Percentiles rank a stretch among this genome's conserved stretches.
Conservation (phyloP, 1,140 invertebrate genomes). For the Drosophila orena region DNA sequence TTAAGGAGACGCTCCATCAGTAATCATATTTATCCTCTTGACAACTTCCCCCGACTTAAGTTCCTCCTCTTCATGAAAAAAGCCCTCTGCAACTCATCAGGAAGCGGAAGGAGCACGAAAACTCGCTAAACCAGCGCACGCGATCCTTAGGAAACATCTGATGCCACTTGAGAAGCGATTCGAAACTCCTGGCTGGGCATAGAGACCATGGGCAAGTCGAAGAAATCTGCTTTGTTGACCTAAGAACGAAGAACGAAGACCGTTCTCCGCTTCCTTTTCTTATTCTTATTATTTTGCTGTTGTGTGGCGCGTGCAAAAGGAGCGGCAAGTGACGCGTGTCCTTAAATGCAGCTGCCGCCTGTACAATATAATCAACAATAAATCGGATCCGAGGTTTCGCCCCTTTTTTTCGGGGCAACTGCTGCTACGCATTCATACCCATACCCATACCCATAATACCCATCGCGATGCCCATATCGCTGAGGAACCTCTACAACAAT, state of each 20-base stretch:
- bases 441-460: not conserved
- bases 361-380: conserved; percentile 31
- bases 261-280: not conserved
- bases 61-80: not conserved
- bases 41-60: not conserved
- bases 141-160: conserved; percentile 67
- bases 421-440: conserved; percentile 20
- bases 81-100: conserved; percentile 3
- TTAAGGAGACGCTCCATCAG: too few species aligned
- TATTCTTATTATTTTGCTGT: not conserved
- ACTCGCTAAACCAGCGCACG: conserved; percentile 57
- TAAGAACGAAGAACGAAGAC: conserved; percentile 2
- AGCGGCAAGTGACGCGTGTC: conserved; percentile 65
- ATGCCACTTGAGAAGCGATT: conserved; percentile 24
- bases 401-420: conserved; percentile 40
- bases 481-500: conserved; percentile 21
- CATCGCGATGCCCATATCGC: conserved; percentile 21
- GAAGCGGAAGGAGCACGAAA: conserved; percentile 27
- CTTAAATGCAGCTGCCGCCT: conserved; percentile 37
- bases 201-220: conserved; percentile 16
- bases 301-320: conserved; percentile 48
- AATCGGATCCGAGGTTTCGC: conserved; percentile 58
- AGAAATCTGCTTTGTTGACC: conserved; percentile 54
- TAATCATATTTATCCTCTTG: too few species aligned
- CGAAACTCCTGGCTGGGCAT: conserved; percentile 5